Conservation (phyloP, 1,140 invertebrate species). For the Ceratosolen solmsi region DNA sequence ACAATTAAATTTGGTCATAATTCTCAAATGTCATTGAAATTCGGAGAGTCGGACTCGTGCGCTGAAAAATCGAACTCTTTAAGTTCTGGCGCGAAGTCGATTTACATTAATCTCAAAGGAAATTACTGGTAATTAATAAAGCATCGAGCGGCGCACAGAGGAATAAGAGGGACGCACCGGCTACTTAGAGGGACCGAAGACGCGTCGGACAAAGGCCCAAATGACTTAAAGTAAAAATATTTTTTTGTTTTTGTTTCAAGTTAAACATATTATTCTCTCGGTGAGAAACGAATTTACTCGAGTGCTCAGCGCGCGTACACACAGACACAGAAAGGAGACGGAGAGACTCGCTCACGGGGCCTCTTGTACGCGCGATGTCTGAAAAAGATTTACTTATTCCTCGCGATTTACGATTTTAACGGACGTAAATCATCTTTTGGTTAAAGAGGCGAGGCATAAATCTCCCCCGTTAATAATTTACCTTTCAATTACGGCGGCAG, state of each 20-base stretch:
- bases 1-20: neutral
- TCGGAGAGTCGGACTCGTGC: neutral
- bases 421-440: slow-evolving; percentile 50
- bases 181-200: neutral
- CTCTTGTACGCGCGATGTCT: slow-evolving; percentile 19
- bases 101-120: neutral
- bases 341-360: neutral
- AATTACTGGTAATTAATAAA: neutral
- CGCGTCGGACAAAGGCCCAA: neutral
- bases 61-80: neutral
- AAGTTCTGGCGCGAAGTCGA: neutral
- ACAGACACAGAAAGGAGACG: slow-evolving; percentile 5
- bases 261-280: slow-evolving; percentile 46
- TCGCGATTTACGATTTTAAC: slow-evolving; percentile 53
- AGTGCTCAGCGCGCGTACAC: neutral
- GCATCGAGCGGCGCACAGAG: neutral
- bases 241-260: slow-evolving; percentile 27
- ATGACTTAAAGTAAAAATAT: slow-evolving; percentile 32
- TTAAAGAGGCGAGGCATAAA: slow-evolving; percentile 51
- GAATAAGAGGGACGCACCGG: neutral
- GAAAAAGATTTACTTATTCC: slow-evolving; percentile 51
- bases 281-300: slow-evolving; percentile 40
- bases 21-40: neutral
- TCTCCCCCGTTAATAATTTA: slow-evolving; percentile 53
- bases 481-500: slow-evolving; percentile 49